These are phyloP conservation scores for Crotalus helleri DNA, from an alignment of 2,113 vertebrate genomes.

Conservation along the genomic window DNA sequence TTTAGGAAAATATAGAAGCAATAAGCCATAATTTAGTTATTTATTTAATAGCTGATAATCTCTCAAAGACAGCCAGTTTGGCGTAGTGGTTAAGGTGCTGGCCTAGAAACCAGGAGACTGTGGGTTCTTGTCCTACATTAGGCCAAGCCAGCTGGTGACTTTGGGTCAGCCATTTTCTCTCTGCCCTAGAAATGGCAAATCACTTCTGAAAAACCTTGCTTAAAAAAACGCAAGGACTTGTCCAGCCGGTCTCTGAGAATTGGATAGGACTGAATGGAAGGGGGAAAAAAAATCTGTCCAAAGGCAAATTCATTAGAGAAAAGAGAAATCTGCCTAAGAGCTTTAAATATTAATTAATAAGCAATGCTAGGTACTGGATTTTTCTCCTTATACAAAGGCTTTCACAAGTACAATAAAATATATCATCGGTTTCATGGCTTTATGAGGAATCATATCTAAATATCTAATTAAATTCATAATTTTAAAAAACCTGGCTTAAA, in stretches of 20 bases:
- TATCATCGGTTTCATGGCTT: neutral
- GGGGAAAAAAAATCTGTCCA: neutral
- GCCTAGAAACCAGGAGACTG: no score
- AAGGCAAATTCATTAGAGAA: neutral
- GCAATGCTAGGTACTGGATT: neutral
- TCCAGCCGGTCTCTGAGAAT: no score
- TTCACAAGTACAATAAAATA: neutral
- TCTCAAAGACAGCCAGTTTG: neutral
- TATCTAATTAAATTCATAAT: conserved; percentile 1
- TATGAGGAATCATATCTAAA: conserved; percentile 8
- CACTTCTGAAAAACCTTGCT: no score
- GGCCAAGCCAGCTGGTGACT: no score
- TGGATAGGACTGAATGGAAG: no score
- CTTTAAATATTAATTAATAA: neutral
- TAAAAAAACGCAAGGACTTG: no score
- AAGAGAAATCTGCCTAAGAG: neutral
- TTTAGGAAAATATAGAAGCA: neutral
- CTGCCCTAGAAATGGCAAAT: no score
- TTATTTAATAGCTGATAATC: conserved; percentile 8
- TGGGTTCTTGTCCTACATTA: no score
- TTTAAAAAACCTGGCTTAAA: neutral
- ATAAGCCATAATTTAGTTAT: neutral
- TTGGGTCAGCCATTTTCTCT: no score
- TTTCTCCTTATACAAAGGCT: neutral
- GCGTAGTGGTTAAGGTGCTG: no score